phyloP scores from a whole-genome alignment of 2,888 invertebrate species.

The Geophilus truncorum region DNA sequence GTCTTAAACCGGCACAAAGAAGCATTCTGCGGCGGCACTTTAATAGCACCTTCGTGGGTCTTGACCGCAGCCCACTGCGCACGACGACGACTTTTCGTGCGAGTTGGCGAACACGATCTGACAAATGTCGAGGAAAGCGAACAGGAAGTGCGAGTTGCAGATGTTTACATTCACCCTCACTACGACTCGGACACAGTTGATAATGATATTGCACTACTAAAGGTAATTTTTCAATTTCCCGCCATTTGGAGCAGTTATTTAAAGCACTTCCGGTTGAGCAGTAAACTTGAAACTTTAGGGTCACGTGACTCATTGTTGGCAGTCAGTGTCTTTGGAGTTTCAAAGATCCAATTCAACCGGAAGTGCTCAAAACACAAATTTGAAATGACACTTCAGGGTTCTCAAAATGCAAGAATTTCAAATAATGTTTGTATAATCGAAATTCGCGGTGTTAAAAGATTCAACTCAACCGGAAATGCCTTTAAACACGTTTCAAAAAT shows the following conservation, averaged over 20 bases:
- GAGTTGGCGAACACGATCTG: constrained; percentile 81
- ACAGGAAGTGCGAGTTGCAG: constrained; percentile 64
- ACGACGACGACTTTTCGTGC: constrained; percentile 67
- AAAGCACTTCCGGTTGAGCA: background rate
- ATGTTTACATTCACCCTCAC: constrained; percentile 72
- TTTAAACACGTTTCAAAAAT: no score
- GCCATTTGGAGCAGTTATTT: no score
- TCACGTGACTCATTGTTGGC: no score
- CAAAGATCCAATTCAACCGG: no score
- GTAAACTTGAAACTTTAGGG: background rate
- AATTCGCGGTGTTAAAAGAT: no score
- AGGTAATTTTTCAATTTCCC: constrained; percentile 8
- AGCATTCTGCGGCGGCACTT: constrained; percentile 81
- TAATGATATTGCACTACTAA: constrained; percentile 83
- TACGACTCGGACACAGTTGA: constrained; percentile 86
- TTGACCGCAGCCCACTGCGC: constrained; percentile 85
- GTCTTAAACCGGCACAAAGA: constrained; percentile 77
- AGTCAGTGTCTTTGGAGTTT: no score
- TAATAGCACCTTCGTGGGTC: constrained; percentile 75
- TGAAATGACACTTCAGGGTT: no score
- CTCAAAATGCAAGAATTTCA: no score
- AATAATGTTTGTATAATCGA: no score
- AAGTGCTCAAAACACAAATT: no score
- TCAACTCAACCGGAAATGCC: no score
- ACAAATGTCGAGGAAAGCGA: constrained; percentile 68